Conservation (phyloP, 2,888 invertebrate genomes). For the Catocala nupta region DNA sequence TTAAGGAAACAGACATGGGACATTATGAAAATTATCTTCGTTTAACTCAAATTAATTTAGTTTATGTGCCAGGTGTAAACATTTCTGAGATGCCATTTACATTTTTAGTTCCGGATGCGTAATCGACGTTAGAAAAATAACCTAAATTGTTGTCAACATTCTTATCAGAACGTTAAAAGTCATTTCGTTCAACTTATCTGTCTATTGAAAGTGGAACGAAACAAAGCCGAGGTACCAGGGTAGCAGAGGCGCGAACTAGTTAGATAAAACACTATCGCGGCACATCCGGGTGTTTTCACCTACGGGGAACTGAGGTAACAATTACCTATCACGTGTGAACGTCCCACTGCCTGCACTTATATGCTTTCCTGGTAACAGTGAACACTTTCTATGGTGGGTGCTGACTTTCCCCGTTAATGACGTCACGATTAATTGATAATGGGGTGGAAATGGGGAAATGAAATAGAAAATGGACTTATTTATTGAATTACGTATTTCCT, state of each 20-base stretch:
- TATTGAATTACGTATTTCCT: no score
- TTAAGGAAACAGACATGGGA: slow-evolving; percentile 23
- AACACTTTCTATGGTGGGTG: slow-evolving; percentile 66
- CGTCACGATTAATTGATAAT: slow-evolving; percentile 25
- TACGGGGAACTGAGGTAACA: slow-evolving; percentile 67
- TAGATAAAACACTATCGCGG: slow-evolving; percentile 75
- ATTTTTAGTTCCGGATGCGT: slow-evolving; percentile 13
- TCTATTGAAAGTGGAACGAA: slow-evolving; percentile 50
- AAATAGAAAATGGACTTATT: not conserved
- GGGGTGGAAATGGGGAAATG: not conserved
- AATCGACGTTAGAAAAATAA: slow-evolving; percentile 7
- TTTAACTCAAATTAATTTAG: slow-evolving; percentile 6
- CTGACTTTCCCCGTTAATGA: slow-evolving; percentile 45
- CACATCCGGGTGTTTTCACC: slow-evolving; percentile 82
- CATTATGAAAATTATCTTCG: slow-evolving; percentile 14
- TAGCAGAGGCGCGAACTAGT: slow-evolving; percentile 61
- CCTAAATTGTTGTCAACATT: slow-evolving; percentile 6
- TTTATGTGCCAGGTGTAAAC: slow-evolving; percentile 11
- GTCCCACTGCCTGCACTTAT: slow-evolving; percentile 54
- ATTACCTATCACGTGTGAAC: slow-evolving; percentile 76
- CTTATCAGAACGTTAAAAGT: slow-evolving; percentile 11
- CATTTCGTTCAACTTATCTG: slow-evolving; percentile 11
- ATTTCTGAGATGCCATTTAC: slow-evolving; percentile 9
- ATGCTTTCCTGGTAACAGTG: slow-evolving; percentile 72
- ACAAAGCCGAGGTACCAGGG: slow-evolving; percentile 55